A percentile compares a stretch with the other conserved stretches of the same genome.
phyloP scores from a whole-genome alignment of 2,797 vertebrate genomes.

The Spheniscus humboldti region DNA sequence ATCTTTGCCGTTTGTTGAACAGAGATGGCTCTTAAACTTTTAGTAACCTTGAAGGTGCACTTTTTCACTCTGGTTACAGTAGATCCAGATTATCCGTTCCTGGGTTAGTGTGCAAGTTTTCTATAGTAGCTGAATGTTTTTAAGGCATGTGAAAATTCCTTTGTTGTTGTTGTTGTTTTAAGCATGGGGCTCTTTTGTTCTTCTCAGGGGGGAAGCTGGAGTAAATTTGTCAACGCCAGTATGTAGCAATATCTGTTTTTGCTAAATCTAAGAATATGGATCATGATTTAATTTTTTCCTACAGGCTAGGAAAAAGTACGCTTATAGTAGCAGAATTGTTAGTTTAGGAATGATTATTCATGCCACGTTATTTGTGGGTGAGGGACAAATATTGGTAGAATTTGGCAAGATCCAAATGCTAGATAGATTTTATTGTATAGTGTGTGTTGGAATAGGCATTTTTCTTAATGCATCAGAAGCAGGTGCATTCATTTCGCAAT shows the following conservation, averaged over 20 bases:
- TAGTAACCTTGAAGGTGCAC: not conserved
- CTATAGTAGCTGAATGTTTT: not conserved
- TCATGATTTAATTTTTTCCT: not conserved
- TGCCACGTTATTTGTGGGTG: not conserved
- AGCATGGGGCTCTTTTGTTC: not conserved
- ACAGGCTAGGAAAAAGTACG: not conserved
- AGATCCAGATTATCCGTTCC: not conserved
- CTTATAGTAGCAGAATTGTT: not conserved
- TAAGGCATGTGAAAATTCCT: not conserved
- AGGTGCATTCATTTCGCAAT: not conserved
- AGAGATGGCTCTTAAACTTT: not conserved
- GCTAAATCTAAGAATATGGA: not conserved
- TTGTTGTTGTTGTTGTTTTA: not conserved
- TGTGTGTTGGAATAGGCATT: not conserved
- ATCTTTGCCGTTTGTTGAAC: not conserved
- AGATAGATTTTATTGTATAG: not conserved
- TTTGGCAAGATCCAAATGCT: not conserved
- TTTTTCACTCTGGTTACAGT: not conserved
- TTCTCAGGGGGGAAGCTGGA: not conserved
- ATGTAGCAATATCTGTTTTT: not conserved
- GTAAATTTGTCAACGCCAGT: not conserved
- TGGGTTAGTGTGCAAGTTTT: not conserved
- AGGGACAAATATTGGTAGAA: not conserved
- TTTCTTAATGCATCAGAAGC: not conserved
- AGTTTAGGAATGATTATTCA: not conserved